These are phyloP conservation scores for Thereva unica DNA, from an alignment of 2,888 invertebrate species.

Conservation along the genomic window DNA sequence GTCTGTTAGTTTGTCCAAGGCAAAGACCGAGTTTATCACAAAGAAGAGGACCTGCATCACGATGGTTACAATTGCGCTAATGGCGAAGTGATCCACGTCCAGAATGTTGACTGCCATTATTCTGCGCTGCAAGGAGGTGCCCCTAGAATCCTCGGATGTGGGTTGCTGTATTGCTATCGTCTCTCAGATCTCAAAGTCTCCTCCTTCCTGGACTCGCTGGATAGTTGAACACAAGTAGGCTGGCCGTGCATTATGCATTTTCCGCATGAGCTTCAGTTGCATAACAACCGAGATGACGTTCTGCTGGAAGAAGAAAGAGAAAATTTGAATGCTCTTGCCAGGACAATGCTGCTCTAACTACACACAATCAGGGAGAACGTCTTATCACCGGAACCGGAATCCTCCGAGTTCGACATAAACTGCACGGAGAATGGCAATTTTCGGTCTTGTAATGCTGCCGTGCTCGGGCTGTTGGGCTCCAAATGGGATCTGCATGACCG, in stretches of 20 bases:
- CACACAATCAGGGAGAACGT: too few species aligned
- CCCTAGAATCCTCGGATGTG: neutral
- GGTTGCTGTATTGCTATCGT: neutral
- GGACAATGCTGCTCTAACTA: too few species aligned
- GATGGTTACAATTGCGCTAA: slow-evolving; percentile 83
- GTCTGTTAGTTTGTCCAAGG: slow-evolving; percentile 89
- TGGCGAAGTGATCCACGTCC: slow-evolving; percentile 83
- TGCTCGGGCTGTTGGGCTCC: too few species aligned
- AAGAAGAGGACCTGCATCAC: slow-evolving; percentile 88
- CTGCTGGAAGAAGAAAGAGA: neutral
- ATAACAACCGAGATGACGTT: slow-evolving; percentile 6
- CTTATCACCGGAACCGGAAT: too few species aligned
- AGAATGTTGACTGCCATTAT: slow-evolving; percentile 61
- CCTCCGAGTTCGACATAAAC: too few species aligned
- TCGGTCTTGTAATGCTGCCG: too few species aligned
- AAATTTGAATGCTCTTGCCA: too few species aligned
- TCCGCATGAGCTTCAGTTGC: slow-evolving; percentile 4
- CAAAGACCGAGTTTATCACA: slow-evolving; percentile 80
- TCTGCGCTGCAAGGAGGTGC: neutral
- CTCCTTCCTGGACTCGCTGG: slow-evolving; percentile 2
- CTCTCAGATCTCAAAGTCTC: slow-evolving; percentile 16
- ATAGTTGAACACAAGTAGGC: slow-evolving; percentile 12
- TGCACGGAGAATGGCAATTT: too few species aligned
- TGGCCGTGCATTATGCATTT: slow-evolving; percentile 32
- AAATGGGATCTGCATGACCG: too few species aligned